phyloP scores from a whole-genome alignment of 2,888 invertebrate genomes.

The Camptogramma bilineatum region DNA sequence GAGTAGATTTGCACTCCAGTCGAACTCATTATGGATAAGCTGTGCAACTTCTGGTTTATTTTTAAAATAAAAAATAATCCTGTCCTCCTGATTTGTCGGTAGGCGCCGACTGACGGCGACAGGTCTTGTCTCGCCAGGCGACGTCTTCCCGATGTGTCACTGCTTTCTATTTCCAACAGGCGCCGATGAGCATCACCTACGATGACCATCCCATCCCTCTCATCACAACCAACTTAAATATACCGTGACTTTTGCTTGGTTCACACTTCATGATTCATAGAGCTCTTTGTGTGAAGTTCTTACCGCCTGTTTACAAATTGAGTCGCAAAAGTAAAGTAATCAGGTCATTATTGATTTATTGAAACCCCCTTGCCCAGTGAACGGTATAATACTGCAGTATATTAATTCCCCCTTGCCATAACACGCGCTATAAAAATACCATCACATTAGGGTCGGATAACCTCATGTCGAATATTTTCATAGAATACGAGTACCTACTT shows the following conservation, averaged over 20 bases:
- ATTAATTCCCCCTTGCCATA: slow-evolving; percentile 12
- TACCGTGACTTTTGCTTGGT: slow-evolving; percentile 40
- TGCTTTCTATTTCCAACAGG: slow-evolving; percentile 75
- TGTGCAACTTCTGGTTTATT: slow-evolving; percentile 36
- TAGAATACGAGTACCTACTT: too few species aligned
- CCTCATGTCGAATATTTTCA: slow-evolving; percentile 40
- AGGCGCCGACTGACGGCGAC: slow-evolving; percentile 48
- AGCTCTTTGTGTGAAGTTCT: slow-evolving; percentile 36
- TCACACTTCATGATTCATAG: slow-evolving; percentile 38
- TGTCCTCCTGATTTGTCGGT: slow-evolving; percentile 40
- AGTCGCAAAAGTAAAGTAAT: slow-evolving; percentile 29
- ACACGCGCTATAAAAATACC: slow-evolving; percentile 10
- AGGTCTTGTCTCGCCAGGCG: slow-evolving; percentile 57
- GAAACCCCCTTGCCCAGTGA: slow-evolving; percentile 5
- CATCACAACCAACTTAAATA: slow-evolving; percentile 46
- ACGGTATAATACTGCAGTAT: slow-evolving; percentile 11
- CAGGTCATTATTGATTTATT: slow-evolving; percentile 18
- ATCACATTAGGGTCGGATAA: slow-evolving; percentile 16
- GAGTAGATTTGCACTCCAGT: slow-evolving; percentile 10
- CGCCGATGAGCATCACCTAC: slow-evolving; percentile 64
- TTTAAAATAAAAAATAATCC: slow-evolving; percentile 38
- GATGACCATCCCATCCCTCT: slow-evolving; percentile 52
- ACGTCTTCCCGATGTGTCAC: slow-evolving; percentile 69
- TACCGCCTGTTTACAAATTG: slow-evolving; percentile 16
- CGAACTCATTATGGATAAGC: slow-evolving; percentile 17